These are phyloP conservation scores for Drosophila mayri DNA, from an alignment of 1,140 invertebrate genomes.

Conservation along the genomic window DNA sequence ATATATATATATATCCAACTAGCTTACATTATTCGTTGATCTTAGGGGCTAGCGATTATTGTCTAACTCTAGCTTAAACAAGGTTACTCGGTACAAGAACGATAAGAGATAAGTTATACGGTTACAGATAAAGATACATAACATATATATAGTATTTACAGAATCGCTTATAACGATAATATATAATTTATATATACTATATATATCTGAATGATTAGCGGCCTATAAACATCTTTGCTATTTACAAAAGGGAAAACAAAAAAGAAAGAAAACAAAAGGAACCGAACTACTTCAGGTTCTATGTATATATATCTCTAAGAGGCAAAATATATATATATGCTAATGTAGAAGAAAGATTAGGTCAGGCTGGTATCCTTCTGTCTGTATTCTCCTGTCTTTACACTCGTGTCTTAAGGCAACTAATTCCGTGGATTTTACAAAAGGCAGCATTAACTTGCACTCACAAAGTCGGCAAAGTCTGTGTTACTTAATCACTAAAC, in stretches of 20 bases:
- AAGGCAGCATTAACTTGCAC: constrained; percentile 74
- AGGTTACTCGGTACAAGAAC: constrained; percentile 54
- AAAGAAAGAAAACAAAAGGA: constrained; percentile 36
- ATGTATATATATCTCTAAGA: background rate
- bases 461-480: constrained; percentile 20
- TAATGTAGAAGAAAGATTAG: background rate
- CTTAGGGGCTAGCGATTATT: constrained; percentile 33
- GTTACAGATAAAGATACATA: constrained; percentile 42
- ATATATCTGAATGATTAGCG: constrained; percentile 49
- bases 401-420: constrained; percentile 57
- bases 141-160: constrained; percentile 68
- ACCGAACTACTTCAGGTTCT: constrained; percentile 6
- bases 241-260: constrained; percentile 50
- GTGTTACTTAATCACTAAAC: constrained; percentile 37
- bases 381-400: constrained; percentile 46
- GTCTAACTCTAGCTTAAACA: constrained; percentile 47
- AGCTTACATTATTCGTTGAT: constrained; percentile 16
- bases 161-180: constrained; percentile 57
- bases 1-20: constrained; percentile 6
- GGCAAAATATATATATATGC: constrained; percentile 13
- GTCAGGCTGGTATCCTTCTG: constrained; percentile 8
- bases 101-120: constrained; percentile 52
- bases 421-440: constrained; percentile 76
- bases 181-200: constrained; percentile 48
- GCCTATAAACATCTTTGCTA: constrained; percentile 50